A percentile compares a stretch with the other conserved stretches of the same genome.
phyloP scores from a whole-genome alignment of 2,797 vertebrate genomes.

The Enteromius thamalakanensis region DNA sequence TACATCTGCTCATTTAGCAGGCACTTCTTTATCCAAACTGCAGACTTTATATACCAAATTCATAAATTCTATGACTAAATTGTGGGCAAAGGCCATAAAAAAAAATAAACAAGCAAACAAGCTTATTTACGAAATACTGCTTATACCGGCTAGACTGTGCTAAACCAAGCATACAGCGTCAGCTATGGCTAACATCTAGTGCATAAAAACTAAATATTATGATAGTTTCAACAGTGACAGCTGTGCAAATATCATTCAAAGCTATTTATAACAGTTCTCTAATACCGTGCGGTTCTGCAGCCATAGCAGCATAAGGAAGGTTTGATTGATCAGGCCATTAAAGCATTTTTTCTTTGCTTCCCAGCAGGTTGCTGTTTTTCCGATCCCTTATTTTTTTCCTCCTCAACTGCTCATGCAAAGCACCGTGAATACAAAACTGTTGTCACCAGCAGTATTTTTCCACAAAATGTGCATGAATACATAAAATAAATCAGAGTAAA shows the following conservation, averaged over 20 bases:
- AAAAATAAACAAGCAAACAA: background rate
- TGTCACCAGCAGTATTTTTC: conserved; percentile 5
- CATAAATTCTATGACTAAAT: background rate
- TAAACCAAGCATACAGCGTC: background rate
- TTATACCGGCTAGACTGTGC: background rate
- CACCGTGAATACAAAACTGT: conserved; percentile 17
- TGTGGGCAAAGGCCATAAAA: background rate
- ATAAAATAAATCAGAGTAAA: conserved; percentile 21
- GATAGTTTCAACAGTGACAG: conserved; percentile 19
- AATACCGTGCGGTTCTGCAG: conserved; percentile 29
- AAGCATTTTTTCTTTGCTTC: conserved; percentile 6
- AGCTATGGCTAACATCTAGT: background rate
- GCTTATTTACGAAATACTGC: background rate
- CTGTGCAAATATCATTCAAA: conserved; percentile 41
- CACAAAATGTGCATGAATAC: conserved; percentile 13
- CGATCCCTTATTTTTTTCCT: background rate
- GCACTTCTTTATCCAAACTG: background rate
- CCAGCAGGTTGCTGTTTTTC: conserved; percentile 33
- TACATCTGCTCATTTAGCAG: background rate
- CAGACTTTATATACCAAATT: background rate
- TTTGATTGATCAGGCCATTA: conserved; percentile 54
- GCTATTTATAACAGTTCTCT: conserved; percentile 35
- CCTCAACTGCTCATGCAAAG: conserved; percentile 37
- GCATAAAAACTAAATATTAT: conserved; percentile 26
- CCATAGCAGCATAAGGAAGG: conserved; percentile 16